Percentiles rank a stretch among this genome's conserved stretches.
Evolutionary conservation across 2,888 invertebrate species (phyloP).

Genomic region (Thereva nobilitata): DNA sequence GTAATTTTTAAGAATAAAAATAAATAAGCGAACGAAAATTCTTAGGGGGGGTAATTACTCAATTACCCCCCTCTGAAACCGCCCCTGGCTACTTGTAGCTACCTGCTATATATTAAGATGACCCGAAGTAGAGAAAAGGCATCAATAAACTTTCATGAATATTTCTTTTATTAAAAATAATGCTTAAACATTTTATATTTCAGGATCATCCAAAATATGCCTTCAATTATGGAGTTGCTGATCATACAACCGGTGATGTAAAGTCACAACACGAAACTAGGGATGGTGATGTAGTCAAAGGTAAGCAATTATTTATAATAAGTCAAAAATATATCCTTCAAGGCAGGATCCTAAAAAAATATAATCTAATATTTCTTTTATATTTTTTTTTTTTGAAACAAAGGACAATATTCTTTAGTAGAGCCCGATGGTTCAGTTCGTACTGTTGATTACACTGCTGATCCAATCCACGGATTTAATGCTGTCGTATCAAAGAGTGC

Average conservation of each 20-base stretch:
- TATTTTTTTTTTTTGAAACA: slow-evolving; percentile 10
- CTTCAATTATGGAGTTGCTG: slow-evolving; percentile 68
- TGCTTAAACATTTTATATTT: slow-evolving; percentile 23
- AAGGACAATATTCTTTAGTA: slow-evolving; percentile 58
- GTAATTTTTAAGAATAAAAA: too few relatives aligned
- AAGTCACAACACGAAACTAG: slow-evolving; percentile 69
- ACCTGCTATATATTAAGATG: too few relatives aligned
- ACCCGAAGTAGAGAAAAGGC: too few relatives aligned
- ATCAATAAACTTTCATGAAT: too few relatives aligned
- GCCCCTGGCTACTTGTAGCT: too few relatives aligned
- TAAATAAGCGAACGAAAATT: too few relatives aligned
- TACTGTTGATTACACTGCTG: slow-evolving; percentile 58
- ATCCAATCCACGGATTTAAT: slow-evolving; percentile 56
- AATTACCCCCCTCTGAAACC: too few relatives aligned
- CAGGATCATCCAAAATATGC: slow-evolving; percentile 66
- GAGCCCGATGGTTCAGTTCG: slow-evolving; percentile 58
- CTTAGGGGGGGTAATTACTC: too few relatives aligned
- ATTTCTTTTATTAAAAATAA: slow-evolving; percentile 2
- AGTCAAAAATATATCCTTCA: not conserved
- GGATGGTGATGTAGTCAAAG: slow-evolving; percentile 69
- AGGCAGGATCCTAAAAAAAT: not conserved
- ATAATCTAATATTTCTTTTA: not conserved
- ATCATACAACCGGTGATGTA: slow-evolving; percentile 63
- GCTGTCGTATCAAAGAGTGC: slow-evolving; percentile 58
- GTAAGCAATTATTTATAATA: slow-evolving; percentile 50